A percentile compares a stretch with the other conserved stretches of the same genome.
These are phyloP conservation scores for Diploptera punctata DNA, from an alignment of 2,888 invertebrate species.

Conservation along the genomic window DNA sequence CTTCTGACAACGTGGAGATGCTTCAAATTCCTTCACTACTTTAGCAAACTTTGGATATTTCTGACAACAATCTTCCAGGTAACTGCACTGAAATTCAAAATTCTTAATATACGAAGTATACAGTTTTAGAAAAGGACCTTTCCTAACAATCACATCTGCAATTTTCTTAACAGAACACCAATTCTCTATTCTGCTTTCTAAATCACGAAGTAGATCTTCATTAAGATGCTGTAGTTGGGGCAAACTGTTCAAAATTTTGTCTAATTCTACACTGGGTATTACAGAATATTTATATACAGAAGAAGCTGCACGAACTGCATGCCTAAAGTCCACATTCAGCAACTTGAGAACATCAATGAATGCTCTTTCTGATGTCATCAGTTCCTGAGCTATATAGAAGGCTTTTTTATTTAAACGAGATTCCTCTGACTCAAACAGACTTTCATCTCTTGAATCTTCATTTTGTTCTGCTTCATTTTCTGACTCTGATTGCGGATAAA, in stretches of 20 bases:
- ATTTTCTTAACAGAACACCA: constrained; percentile 58
- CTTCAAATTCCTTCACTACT: constrained; percentile 59
- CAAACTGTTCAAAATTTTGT: constrained; percentile 59
- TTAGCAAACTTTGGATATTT: constrained; percentile 58
- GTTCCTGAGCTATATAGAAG: constrained; percentile 60
- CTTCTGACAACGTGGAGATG: constrained; percentile 50
- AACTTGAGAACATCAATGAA: constrained; percentile 62
- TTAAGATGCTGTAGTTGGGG: constrained; percentile 61
- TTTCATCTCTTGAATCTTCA: constrained; percentile 25
- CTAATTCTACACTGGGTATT: constrained; percentile 56
- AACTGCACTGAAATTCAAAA: constrained; percentile 58
- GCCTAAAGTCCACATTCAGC: constrained; percentile 59
- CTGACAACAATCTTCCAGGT: constrained; percentile 58
- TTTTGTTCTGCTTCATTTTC: constrained; percentile 40
- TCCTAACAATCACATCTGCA: constrained; percentile 63
- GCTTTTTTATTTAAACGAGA: constrained; percentile 52
- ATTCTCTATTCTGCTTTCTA: constrained; percentile 56
- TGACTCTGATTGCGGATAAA: constrained; percentile 42
- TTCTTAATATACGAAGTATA: constrained; percentile 63
- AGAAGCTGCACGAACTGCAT: constrained; percentile 51
- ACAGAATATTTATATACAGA: constrained; percentile 50
- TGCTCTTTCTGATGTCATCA: constrained; percentile 61
- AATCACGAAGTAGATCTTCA: constrained; percentile 59
- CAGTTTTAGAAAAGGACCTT: constrained; percentile 65
- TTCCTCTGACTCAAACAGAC: constrained; percentile 42